phyloP scores from a whole-genome alignment of 2,888 invertebrate species.

The Criorhina ranunculi region DNA sequence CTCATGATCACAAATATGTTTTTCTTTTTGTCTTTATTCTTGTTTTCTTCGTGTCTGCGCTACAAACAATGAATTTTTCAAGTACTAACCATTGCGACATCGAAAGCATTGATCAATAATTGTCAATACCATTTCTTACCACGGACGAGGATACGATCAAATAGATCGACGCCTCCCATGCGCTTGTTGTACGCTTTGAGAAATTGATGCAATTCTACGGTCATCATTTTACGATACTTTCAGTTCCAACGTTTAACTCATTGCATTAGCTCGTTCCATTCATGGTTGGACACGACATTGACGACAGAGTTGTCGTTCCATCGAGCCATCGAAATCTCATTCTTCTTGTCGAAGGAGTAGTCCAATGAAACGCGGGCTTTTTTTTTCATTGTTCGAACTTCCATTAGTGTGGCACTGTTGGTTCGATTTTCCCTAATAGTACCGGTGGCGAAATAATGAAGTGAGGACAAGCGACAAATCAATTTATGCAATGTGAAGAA shows the following conservation, averaged over 20 bases:
- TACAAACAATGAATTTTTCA: slow-evolving; percentile 10
- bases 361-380: neutral
- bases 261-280: neutral
- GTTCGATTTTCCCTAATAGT: slow-evolving; percentile 25
- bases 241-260: too few relatives aligned
- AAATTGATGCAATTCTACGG: neutral
- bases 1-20: neutral
- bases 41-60: slow-evolving; percentile 17
- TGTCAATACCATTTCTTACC: slow-evolving; percentile 44
- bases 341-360: neutral
- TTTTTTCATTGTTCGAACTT: slow-evolving; percentile 24
- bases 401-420: slow-evolving; percentile 13
- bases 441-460: slow-evolving; percentile 6
- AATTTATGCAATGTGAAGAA: slow-evolving; percentile 9
- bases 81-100: too few relatives aligned
- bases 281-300: slow-evolving; percentile 7
- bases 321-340: neutral
- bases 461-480: neutral
- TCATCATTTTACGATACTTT: neutral
- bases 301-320: neutral
- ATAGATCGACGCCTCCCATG: neutral
- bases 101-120: slow-evolving; percentile 54
- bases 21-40: too few relatives aligned
- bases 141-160: slow-evolving; percentile 15
- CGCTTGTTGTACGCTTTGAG: neutral